Conservation (phyloP, 2,888 invertebrate genomes). For the Pseudococcus jackbeardsleyi region DNA sequence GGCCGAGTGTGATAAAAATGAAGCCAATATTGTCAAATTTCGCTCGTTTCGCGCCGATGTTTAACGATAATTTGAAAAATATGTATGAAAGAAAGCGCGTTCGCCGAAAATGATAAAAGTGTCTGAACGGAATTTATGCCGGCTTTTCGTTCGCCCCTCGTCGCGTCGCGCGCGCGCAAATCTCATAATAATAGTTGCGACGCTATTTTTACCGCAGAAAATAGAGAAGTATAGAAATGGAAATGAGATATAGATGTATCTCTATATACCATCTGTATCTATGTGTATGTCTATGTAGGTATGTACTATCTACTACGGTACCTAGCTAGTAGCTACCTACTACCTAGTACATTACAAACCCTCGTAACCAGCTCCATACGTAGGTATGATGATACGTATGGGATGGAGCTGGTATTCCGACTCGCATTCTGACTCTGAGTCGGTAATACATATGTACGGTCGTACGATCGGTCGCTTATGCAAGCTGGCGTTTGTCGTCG, state of each 20-base stretch:
- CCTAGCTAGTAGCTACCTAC: no score
- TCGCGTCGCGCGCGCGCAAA: slow-evolving; percentile 26
- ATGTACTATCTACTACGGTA: no score
- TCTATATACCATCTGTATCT: no score
- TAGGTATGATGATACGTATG: no score
- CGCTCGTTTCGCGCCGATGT: slow-evolving; percentile 39
- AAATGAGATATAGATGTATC: background rate
- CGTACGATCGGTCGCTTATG: no score
- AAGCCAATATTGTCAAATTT: slow-evolving; percentile 55
- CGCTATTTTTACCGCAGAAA: slow-evolving; percentile 41
- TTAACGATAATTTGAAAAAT: slow-evolving; percentile 55
- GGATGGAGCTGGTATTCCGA: no score
- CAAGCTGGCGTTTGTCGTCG: no score
- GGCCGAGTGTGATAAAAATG: slow-evolving; percentile 30
- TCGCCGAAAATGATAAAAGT: slow-evolving; percentile 51
- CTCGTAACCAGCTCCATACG: no score
- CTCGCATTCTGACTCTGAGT: no score
- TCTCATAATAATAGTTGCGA: slow-evolving; percentile 45
- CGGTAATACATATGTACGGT: no score
- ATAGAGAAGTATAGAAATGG: slow-evolving; percentile 31
- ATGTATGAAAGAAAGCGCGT: slow-evolving; percentile 46
- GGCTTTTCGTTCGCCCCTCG: slow-evolving; percentile 27
- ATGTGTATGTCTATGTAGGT: no score
- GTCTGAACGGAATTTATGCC: slow-evolving; percentile 43
- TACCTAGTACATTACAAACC: no score